Base-by-base conservation (phyloP, 2,113 vertebrate species). In the Corythornis vintsioides region DNA sequence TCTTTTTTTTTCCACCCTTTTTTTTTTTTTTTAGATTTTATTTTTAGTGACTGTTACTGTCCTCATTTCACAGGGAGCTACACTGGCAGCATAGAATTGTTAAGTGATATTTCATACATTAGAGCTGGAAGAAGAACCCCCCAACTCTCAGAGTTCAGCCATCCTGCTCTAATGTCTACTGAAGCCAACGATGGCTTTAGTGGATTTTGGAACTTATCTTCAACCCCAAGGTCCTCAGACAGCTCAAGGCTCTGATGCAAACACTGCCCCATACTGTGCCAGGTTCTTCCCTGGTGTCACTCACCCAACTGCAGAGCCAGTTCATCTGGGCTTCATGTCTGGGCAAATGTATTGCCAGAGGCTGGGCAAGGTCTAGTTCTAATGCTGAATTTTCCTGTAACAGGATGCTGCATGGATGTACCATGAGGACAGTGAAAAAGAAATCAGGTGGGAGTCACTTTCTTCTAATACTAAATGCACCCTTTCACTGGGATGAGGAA, bases 151-250 rank as follows among this genome's bases (percentile, higher is more conserved):
- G 26, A 61, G 25, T 42, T 52, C 69, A 60, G 52, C 24, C 52
- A 31, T 43, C 20, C 73, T 64, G 33, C 38, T 80, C 18, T 33
- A 24, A 53, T 3, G 9, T 55, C 76, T 88, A 21, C 45, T 83
- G n/a, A 90, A 40, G 47, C 31, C 50, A 84, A 0, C 0, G 1
- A 35, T 0, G 6, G 9, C 7, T 57, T 33, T 15, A 31, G 18
- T n/a, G 55, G 31, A 89, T 57, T 84, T 57, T 42, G 26, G 57
- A 78, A 82, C 24, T 64, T 15, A 45, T 38, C 22, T 53, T 48
- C 50, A 82, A 28, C 8, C 14, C 29, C 40, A 53, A 20, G 14
- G 61, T 31, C n/a, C 80, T 59, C 48, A 86, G 18, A 28, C 15
- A 52, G 45, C 11, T 55, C 25, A 29, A 22, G 38, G 28, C 15